Base-by-base conservation (phyloP, 1,140 invertebrate species). In the Myzus persicae region DNA sequence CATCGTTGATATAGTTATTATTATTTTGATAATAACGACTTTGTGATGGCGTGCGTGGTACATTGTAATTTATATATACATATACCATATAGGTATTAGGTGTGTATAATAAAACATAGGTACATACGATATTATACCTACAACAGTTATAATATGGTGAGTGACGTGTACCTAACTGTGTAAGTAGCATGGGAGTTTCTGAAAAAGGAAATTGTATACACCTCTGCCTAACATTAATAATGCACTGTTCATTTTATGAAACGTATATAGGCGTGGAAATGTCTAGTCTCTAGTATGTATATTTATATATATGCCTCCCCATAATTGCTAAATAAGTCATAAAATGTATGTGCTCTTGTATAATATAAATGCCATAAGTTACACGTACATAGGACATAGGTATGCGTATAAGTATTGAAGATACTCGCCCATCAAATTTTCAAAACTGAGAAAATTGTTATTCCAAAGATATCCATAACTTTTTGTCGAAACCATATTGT, bases 21-120 rank as follows among this genome's bases (percentile, higher is more conserved):
- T 76, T n/a, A n/a, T 88, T 48, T 48, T 48, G n/a, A 88, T 48
- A 88, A 88, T 51, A n/a, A 88, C 46, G 31, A 88, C 85, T 48
- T 36, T 48, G 31, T 48, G 44, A 48, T 48, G 42, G 44, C 24
- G 88, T 90, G 38, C 3, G 54, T 11, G 4, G n/a, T 8, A 40
- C 3, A 59, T 11, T 9, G n/a, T 8, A 40, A 26, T 85, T 42
- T 14, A 31, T n/a, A 51, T 9, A 36, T n/a, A 88, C 20, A 36
- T 51, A 51, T 85, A 31, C 20, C 26, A 42, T 84, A 84, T 26
- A 26, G 6, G 36, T 40, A 22, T 51, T 51, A 40, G 81, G 36
- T 31, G 22, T 82, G 38, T 40, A 7, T 84, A 36, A 9, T 31
- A 26, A n/a, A n/a, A n/a, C n/a, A n/a, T n/a, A n/a, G n/a, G n/a